Evolutionary conservation across 2,797 vertebrate genomes (phyloP).

Genomic region (Rhinella marina): DNA sequence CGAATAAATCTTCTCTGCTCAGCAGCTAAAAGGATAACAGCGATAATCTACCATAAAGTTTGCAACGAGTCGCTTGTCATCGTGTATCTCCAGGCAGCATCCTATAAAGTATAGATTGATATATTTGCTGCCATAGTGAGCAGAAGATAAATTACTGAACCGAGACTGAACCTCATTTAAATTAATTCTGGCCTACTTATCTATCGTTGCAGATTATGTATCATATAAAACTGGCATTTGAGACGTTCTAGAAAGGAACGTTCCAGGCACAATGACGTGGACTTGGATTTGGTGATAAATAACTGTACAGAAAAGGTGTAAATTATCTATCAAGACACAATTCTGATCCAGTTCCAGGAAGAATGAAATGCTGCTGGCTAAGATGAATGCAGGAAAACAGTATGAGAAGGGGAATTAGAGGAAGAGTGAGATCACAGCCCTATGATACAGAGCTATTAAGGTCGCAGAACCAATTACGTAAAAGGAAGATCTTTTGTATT

Average conservation of each 20-base stretch:
- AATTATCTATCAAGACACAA: conserved; percentile 29
- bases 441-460: not conserved
- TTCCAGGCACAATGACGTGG: conserved; percentile 34
- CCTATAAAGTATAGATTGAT: conserved; percentile 54
- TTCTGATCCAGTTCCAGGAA: conserved; percentile 21
- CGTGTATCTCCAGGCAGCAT: conserved; percentile 41
- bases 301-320: conserved; percentile 32
- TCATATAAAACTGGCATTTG: conserved; percentile 44
- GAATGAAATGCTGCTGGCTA: not conserved
- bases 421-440: not conserved
- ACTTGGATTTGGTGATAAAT: conserved; percentile 21
- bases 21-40: conserved; percentile 19
- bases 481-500: not conserved
- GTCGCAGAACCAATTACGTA: not conserved
- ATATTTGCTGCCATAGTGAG: conserved; percentile 47
- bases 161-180: conserved; percentile 57
- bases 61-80: conserved; percentile 37
- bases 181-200: conserved; percentile 58
- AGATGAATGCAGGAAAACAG: not conserved
- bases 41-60: conserved; percentile 44
- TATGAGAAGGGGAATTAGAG: not conserved
- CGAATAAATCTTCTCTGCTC: not conserved
- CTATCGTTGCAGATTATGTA: conserved; percentile 49
- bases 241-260: conserved; percentile 38
- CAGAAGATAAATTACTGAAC: conserved; percentile 59